Base-by-base conservation (phyloP, 2,797 vertebrate genomes). In the Mergus octosetaceus region DNA sequence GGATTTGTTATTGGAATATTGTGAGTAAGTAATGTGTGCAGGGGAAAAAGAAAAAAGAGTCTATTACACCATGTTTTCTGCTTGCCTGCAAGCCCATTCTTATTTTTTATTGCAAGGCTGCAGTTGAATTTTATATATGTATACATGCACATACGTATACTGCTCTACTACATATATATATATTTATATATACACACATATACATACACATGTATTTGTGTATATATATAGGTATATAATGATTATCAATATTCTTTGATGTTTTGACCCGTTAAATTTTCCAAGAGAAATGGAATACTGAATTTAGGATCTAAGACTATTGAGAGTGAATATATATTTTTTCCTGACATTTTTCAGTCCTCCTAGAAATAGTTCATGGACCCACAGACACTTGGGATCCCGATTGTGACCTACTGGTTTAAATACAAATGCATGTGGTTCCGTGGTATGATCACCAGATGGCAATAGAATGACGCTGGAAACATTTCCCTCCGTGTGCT, bases 381-480 rank as follows among this genome's bases (percentile, higher is more conserved):
- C 14, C 53, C 45, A 3, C 6, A 34, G 27, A 3, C 7, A 3
- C 12, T 20, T 41, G 14, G 28, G 17, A 49, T 19, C 7, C 28
- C 24, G 39, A 5, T 4, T 36, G 36, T 45, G 18, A 56, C 17
- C 25, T 10, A 7, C 15, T 17, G 16, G 34, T 64, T 56, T 10
- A 17, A n/a, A 4, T 27, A 15, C 2, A 49, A 45, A 41, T n/a
- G 27, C 13, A 0, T n/a, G 72, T 7, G 2, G 11, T 87, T 86
- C 47, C 53, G 7, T 3, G 27, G 10, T 24, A 2, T 5, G 61
- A 51, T 11, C 96, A 94, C 77, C 56, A 94, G 96, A 38, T 96
- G 96, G 94, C 94, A 85, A 72, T 45, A 43, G 57, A 87, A 93
- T 73, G 60, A 87, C 36, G 28, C 2, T 20, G 30, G 65, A 94